Base-by-base conservation (phyloP, 2,888 invertebrate genomes). In the Horisme vitalbata region DNA sequence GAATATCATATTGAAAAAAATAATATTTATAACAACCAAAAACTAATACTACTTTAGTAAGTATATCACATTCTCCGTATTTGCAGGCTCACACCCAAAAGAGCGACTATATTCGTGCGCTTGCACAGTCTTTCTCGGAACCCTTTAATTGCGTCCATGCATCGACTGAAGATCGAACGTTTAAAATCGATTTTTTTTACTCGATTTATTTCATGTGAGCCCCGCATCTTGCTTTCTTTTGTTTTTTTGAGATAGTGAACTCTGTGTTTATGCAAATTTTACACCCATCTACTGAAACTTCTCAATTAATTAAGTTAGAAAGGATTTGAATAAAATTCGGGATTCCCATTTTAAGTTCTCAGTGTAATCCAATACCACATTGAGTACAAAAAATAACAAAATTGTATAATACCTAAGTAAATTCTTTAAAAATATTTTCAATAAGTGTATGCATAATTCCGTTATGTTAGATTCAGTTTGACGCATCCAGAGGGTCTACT, bases 101-200 rank as follows among this genome's bases (percentile, higher is more conserved):
- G 63, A 65, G 66, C 64, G 61, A 62, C 58, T 71, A 68, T 71
- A 69, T 71, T 74, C 74, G 79, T 76, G 78, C 79, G 59, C 68
- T 70, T 78, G 73, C 69, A 72, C 75, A 71, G 68, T 71, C 72
- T 61, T 88, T 89, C 89, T 79, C 69, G 61, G 89, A 88, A 88
- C 76, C 61, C 85, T 87, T 89, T 89, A 89, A 89, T 89, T 89
- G 89, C 88, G 78, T 83, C 82, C 80, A 83, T 81, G 47, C 45
- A 38, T 76, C 79, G 59, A 53, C 71, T 79, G 76, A 83, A 79
- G 84, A 84, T 87, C 87, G 87, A 85, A 86, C 83, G 83, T 76
- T 88, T 85, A 83, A 87, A 86, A 87, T 84, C 83, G 82, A 83
- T 83, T 87, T 87, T n/a, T 71, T 87, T 89, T 87, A 79, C 79